phyloP scores from a whole-genome alignment of 2,888 invertebrate genomes.

The Acanthococcus lagerstroemiae region DNA sequence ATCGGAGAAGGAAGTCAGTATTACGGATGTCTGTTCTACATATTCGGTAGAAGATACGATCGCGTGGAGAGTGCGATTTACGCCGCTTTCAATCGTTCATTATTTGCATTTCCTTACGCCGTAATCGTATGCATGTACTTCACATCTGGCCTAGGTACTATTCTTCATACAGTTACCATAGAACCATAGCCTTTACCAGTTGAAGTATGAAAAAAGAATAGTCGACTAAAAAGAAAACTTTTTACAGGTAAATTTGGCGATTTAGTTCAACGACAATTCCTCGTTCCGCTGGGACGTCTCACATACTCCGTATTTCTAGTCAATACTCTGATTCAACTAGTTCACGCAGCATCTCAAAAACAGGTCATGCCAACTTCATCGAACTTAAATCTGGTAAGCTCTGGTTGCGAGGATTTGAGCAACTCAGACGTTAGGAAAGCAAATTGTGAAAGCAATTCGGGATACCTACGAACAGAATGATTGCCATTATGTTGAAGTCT shows the following conservation, averaged over 20 bases:
- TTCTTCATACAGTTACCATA: too few species aligned
- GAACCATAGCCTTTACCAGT: background rate
- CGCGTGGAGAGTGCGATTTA: conserved; percentile 29
- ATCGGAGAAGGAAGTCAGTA: conserved; percentile 17
- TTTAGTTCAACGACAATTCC: background rate
- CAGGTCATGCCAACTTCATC: background rate
- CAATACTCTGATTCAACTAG: conserved; percentile 4
- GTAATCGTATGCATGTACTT: conserved; percentile 30
- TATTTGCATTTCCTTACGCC: conserved; percentile 28
- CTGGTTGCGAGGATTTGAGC: background rate
- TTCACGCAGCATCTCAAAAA: conserved; percentile 7
- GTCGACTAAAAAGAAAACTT: background rate
- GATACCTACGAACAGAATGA: too few species aligned
- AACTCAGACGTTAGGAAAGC: background rate
- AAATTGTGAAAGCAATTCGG: background rate
- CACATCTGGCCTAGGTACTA: conserved; percentile 29
- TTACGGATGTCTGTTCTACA: conserved; percentile 28
- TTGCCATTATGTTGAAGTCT: background rate
- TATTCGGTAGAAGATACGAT: conserved; percentile 26
- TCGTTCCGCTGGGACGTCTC: background rate
- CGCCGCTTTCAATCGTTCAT: conserved; percentile 30
- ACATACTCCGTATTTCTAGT: conserved; percentile 6
- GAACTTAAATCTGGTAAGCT: conserved; percentile 3
- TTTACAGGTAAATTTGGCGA: background rate
- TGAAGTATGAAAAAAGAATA: too few species aligned